These are phyloP conservation scores for Ennomos fuscantarius DNA, from an alignment of 2,888 invertebrate species.

Conservation along the genomic window DNA sequence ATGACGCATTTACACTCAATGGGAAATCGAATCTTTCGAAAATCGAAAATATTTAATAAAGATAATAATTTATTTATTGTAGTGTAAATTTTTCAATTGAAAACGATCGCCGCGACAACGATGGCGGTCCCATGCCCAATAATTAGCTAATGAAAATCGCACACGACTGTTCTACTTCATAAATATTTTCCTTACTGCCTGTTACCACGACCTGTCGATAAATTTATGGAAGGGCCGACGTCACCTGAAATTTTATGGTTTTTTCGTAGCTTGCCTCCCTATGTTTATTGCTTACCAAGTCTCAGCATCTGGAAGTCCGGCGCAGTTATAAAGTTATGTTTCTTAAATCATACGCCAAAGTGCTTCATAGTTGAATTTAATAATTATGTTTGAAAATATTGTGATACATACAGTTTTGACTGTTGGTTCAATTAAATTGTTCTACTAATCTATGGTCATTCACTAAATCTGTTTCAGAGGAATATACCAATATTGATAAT, in stretches of 20 bases:
- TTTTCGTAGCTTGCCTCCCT: constrained; percentile 63
- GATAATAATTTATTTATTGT: constrained; percentile 1
- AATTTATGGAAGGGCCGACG: constrained; percentile 81
- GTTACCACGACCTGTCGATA: constrained; percentile 83
- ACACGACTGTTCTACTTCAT: constrained; percentile 72
- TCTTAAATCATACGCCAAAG: neutral
- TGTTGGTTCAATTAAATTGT: too few relatives aligned
- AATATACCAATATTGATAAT: constrained; percentile 7
- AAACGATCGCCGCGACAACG: constrained; percentile 28
- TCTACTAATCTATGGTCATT: too few relatives aligned
- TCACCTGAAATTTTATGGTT: constrained; percentile 82
- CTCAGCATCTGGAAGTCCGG: constrained; percentile 15
- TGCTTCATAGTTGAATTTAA: too few relatives aligned
- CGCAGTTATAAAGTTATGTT: constrained; percentile 10
- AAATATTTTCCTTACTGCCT: constrained; percentile 83
- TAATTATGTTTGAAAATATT: too few relatives aligned
- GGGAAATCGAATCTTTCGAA: too few relatives aligned
- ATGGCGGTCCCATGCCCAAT: constrained; percentile 46
- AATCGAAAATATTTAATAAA: too few relatives aligned
- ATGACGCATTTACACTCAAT: neutral
- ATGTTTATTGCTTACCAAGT: constrained; percentile 59
- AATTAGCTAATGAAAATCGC: constrained; percentile 82
- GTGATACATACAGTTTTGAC: too few relatives aligned
- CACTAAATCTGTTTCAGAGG: neutral
- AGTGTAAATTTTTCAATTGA: constrained; percentile 14